phyloP scores from a whole-genome alignment of 2,888 invertebrate species.

The Coleophora deauratella region DNA sequence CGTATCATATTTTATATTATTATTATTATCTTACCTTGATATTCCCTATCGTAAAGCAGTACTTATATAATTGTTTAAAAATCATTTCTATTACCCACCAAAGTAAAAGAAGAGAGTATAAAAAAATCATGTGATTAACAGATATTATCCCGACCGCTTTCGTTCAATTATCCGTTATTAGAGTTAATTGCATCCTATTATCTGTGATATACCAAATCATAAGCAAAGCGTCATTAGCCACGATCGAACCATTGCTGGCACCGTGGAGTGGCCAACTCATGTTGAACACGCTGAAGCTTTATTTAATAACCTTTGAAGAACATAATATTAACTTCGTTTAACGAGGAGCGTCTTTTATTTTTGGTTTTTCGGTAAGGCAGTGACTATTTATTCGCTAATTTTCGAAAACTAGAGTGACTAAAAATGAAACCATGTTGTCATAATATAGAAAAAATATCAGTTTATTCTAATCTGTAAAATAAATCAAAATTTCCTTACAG shows the following conservation, averaged over 20 bases:
- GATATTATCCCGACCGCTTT: conserved; percentile 24
- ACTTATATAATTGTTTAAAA: not conserved
- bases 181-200: conserved; percentile 43
- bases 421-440: too few relatives aligned
- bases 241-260: conserved; percentile 36
- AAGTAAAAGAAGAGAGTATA: not conserved
- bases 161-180: conserved; percentile 48
- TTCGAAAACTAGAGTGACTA: too few relatives aligned
- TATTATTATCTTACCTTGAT: too few relatives aligned
- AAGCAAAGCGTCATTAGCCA: conserved; percentile 36
- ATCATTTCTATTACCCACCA: not conserved
- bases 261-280: not conserved
- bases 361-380: too few relatives aligned
- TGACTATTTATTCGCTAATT: too few relatives aligned
- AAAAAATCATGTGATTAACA: conserved; percentile 16
- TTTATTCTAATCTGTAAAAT: too few relatives aligned
- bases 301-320: conserved; percentile 35
- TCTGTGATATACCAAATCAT: conserved; percentile 46
- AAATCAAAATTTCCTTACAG: too few relatives aligned
- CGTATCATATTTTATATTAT: too few relatives aligned
- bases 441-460: too few relatives aligned
- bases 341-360: too few relatives aligned
- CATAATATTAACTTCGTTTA: too few relatives aligned
- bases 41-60: not conserved
- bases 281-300: conserved; percentile 23